Percentiles rank a stretch among this genome's conserved stretches.
These are phyloP conservation scores for Drosophila sucinea DNA, from an alignment of 1,140 invertebrate genomes.

Conservation along the genomic window DNA sequence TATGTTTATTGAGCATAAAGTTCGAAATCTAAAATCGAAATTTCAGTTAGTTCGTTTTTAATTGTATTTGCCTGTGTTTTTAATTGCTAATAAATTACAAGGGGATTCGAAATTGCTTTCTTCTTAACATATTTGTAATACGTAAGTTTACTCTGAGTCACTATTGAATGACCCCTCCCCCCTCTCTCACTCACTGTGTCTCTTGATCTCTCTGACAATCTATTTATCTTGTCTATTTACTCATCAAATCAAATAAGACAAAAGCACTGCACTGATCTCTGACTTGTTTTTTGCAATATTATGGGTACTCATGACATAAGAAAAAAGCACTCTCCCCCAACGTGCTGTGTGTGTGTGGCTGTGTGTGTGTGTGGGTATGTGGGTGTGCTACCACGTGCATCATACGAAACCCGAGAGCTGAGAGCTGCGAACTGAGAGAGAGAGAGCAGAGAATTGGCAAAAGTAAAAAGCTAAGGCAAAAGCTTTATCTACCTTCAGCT, in stretches of 20 bases:
- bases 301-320: background rate
- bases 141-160: background rate
- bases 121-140: background rate
- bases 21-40: no score
- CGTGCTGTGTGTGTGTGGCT: conserved; percentile 42
- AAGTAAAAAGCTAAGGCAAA: conserved; percentile 27
- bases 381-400: conserved; percentile 38
- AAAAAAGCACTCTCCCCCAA: conserved; percentile 13
- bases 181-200: background rate
- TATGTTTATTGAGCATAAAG: no score
- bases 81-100: no score
- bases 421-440: conserved; percentile 2
- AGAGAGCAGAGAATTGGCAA: conserved; percentile 12
- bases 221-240: conserved; percentile 35
- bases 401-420: conserved; percentile 13
- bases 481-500: conserved; percentile 15
- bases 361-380: conserved; percentile 20
- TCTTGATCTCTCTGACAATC: conserved; percentile 12
- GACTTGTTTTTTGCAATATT: conserved; percentile 14
- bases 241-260: conserved; percentile 2
- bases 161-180: background rate
- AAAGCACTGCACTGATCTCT: conserved; percentile 7
- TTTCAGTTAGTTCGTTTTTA: no score
- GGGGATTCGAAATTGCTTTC: no score
- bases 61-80: no score